Evolutionary conservation across 2,113 vertebrate genomes (phyloP).

Genomic region (Corythornis cristatus): DNA sequence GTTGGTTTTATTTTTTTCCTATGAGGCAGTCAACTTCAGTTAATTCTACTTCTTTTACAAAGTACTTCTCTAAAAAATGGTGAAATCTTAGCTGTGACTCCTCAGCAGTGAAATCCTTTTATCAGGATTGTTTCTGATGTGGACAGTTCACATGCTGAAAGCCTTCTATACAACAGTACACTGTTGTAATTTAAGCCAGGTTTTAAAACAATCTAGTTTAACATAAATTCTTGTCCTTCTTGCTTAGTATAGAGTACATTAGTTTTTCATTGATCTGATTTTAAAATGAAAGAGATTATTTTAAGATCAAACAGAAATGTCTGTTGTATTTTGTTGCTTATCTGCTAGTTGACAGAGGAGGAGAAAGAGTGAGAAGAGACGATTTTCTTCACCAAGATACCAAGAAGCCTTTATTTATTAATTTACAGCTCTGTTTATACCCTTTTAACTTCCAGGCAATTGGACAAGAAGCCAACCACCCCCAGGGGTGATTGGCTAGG

Average conservation of each 20-base stretch:
- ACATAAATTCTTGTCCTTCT: background rate
- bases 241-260: background rate
- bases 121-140: background rate
- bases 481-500: too few species aligned
- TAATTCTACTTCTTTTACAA: background rate
- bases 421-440: too few species aligned
- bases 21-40: background rate
- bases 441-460: too few species aligned
- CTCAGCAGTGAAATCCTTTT: background rate
- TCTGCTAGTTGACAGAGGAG: too few species aligned
- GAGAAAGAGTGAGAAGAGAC: too few species aligned
- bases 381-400: too few species aligned
- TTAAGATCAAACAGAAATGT: background rate
- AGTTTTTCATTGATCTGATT: background rate
- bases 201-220: background rate
- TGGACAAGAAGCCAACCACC: too few species aligned
- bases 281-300: background rate
- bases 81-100: background rate
- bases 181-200: background rate
- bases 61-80: background rate
- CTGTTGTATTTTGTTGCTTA: background rate
- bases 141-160: background rate
- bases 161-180: background rate
- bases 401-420: too few species aligned
- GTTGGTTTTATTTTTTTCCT: background rate